phyloP scores from a whole-genome alignment of 2,888 invertebrate genomes.

The Conus canariensis region DNA sequence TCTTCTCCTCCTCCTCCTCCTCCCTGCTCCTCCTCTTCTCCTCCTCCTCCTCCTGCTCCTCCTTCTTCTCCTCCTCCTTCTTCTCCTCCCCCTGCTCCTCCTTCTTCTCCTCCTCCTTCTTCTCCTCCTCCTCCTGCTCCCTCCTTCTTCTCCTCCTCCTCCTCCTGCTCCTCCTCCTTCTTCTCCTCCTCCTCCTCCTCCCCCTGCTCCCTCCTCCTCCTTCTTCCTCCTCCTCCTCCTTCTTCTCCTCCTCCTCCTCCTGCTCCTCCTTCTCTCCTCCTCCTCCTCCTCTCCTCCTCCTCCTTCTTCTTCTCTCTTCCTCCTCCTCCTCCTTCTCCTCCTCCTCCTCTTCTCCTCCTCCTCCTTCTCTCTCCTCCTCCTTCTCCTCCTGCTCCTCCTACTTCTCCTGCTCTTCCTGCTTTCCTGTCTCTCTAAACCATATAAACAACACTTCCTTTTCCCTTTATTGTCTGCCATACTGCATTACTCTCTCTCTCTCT shows the following conservation, averaged over 20 bases:
- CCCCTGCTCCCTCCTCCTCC: not conserved
- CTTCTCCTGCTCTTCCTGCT: not conserved
- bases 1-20: not conserved
- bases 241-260: not conserved
- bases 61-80: not conserved
- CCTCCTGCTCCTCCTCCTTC: not conserved
- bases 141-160: not conserved
- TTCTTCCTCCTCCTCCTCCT: not conserved
- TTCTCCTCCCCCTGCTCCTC: not conserved
- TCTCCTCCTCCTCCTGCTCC: not conserved
- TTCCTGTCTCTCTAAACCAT: not conserved
- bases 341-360: not conserved
- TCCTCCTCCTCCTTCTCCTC: not conserved
- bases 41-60: not conserved
- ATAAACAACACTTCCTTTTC: no score
- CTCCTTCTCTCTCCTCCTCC: not conserved
- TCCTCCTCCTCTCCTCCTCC: not conserved
- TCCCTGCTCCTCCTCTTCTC: not conserved
- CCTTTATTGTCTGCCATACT: not conserved
- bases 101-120: not conserved
- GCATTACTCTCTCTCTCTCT: not conserved
- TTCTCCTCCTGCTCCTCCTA: no score
- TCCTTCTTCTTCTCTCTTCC: not conserved
- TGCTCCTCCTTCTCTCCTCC: not conserved
- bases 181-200: not conserved